Evolutionary conservation across 2,797 vertebrate genomes (phyloP).

Genomic region (Telmatherina bonti): DNA sequence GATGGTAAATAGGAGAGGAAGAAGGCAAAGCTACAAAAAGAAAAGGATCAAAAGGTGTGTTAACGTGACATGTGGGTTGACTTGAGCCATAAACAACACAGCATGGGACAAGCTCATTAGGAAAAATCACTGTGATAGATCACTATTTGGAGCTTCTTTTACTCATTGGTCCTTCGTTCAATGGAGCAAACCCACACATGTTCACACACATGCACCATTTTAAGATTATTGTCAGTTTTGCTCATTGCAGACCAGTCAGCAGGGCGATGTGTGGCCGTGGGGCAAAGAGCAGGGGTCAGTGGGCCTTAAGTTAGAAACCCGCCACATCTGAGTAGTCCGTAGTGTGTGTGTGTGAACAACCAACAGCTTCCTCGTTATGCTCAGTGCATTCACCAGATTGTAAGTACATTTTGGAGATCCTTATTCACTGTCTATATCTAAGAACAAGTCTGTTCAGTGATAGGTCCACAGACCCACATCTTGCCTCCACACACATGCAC

Average conservation of each 20-base stretch:
- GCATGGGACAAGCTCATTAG: conserved; percentile 1
- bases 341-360: conserved; percentile 16
- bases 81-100: conserved; percentile 11
- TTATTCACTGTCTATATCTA: conserved; percentile 23
- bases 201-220: neutral
- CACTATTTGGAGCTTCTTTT: neutral
- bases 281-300: conserved; percentile 39
- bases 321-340: neutral
- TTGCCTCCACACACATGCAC: conserved; percentile 8
- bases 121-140: neutral
- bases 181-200: neutral
- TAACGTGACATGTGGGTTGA: conserved; percentile 23
- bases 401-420: conserved; percentile 12
- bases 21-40: conserved; percentile 14
- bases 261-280: neutral
- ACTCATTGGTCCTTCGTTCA: too few species aligned
- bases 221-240: conserved; percentile 5
- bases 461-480: neutral
- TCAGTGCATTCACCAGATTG: conserved; percentile 33
- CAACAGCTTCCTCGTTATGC: conserved; percentile 27
- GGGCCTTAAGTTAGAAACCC: neutral
- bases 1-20: conserved; percentile 33
- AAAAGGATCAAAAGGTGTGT: conserved; percentile 27
- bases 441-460: conserved; percentile 29
- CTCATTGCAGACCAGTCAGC: conserved; percentile 22